Conservation (phyloP, 2,113 vertebrate genomes). For the Mustela nigripes region DNA sequence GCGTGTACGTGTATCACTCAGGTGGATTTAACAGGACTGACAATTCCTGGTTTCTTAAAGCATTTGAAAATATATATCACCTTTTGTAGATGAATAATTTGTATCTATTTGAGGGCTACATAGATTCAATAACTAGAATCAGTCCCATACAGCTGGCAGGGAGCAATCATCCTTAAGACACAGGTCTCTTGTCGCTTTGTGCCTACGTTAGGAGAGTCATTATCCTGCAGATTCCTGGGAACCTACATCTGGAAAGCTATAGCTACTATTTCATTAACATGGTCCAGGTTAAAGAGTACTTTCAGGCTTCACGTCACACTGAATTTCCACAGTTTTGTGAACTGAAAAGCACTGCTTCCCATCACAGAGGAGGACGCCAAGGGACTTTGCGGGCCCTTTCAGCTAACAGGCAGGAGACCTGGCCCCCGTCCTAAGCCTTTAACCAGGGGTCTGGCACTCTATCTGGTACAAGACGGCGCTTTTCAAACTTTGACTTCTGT, state of each 20-base stretch:
- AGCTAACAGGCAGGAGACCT: neutral
- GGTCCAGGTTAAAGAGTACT: neutral
- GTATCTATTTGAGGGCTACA: neutral
- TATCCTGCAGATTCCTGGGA: neutral
- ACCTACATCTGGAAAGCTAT: neutral
- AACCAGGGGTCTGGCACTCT: fast-evolving
- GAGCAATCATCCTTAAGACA: neutral
- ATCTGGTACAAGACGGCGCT: fast-evolving
- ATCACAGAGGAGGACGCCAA: fast-evolving
- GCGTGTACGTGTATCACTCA: neutral
- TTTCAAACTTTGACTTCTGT: neutral
- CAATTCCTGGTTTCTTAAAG: neutral
- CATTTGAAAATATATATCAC: neutral
- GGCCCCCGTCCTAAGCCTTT: neutral
- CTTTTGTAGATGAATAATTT: neutral
- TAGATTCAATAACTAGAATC: neutral
- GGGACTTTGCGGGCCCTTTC: neutral
- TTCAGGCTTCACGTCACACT: neutral
- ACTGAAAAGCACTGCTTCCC: neutral
- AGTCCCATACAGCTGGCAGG: neutral
- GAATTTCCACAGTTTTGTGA: neutral
- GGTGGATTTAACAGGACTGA: neutral
- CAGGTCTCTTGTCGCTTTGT: neutral
- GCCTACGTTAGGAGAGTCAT: neutral
- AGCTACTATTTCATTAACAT: neutral